Evolutionary conservation across 2,113 vertebrate species (phyloP).

Genomic region (Paramisgurnus dabryanus): DNA sequence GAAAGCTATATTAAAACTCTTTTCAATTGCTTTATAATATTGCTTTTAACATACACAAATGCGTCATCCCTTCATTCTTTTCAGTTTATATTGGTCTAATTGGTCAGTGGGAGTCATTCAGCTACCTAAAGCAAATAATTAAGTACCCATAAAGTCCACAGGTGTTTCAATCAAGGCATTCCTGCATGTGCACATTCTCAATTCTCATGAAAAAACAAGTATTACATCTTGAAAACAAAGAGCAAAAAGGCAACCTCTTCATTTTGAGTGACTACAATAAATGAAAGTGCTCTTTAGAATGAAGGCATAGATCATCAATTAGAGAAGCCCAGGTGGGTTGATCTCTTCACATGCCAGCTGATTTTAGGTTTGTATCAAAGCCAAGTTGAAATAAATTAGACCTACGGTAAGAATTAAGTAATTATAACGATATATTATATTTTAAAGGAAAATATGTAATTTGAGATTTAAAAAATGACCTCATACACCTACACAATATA

Average conservation of each 20-base stretch:
- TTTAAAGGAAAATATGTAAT: not conserved
- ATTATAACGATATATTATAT: not conserved
- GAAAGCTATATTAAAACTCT: too few species aligned
- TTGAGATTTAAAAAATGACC: not conserved
- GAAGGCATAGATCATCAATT: not conserved
- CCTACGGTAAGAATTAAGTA: slow-evolving; percentile 9
- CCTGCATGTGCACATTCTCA: not conserved
- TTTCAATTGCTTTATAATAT: too few species aligned
- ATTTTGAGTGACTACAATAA: not conserved
- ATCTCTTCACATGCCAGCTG: not conserved
- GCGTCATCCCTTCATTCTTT: too few species aligned
- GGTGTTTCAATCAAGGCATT: slow-evolving; percentile 2
- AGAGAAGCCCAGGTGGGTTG: not conserved
- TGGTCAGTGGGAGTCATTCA: not conserved
- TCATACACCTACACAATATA: not conserved
- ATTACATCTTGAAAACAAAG: not conserved
- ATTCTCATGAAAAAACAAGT: not conserved
- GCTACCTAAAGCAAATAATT: slow-evolving; percentile 14
- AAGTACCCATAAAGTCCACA: not conserved
- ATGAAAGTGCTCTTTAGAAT: not conserved
- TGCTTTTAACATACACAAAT: too few species aligned
- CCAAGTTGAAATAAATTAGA: not conserved
- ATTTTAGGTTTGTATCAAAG: not conserved
- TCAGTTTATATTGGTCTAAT: not conserved
- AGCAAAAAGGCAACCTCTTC: not conserved